These are phyloP conservation scores for Euphydryas editha DNA, from an alignment of 2,888 invertebrate species.

Conservation along the genomic window DNA sequence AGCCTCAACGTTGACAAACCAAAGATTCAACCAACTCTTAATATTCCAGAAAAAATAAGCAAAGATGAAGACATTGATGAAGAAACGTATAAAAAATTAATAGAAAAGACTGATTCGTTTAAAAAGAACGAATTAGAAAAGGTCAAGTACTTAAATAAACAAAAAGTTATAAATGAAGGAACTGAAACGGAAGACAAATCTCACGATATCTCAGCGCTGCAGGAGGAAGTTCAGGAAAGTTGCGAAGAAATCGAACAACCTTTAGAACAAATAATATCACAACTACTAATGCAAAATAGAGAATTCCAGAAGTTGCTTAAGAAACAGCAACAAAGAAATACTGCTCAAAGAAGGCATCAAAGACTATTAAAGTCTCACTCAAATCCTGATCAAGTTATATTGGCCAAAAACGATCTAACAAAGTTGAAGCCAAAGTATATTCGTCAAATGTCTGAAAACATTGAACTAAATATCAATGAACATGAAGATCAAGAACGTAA, in stretches of 20 bases:
- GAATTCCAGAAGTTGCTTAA: slow-evolving; percentile 91
- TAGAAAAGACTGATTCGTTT: slow-evolving; percentile 81
- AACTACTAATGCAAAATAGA: slow-evolving; percentile 91
- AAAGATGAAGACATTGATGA: slow-evolving; percentile 78
- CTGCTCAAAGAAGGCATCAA: slow-evolving; percentile 81
- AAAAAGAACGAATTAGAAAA: slow-evolving; percentile 81
- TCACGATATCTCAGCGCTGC: slow-evolving; percentile 50
- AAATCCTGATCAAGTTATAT: slow-evolving; percentile 76
- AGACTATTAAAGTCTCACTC: slow-evolving; percentile 81
- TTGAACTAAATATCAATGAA: slow-evolving; percentile 51
- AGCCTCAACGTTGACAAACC: slow-evolving; percentile 78
- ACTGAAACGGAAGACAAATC: slow-evolving; percentile 70
- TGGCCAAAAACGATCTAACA: slow-evolving; percentile 65
- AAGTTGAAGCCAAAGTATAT: slow-evolving; percentile 68
- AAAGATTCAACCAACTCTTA: slow-evolving; percentile 52
- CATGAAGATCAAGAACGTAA: slow-evolving; percentile 47
- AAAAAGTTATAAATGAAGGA: slow-evolving; percentile 76
- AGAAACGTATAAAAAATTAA: slow-evolving; percentile 76
- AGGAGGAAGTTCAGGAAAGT: slow-evolving; percentile 56
- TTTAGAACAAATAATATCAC: slow-evolving; percentile 91
- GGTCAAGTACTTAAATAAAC: slow-evolving; percentile 77
- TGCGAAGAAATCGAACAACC: slow-evolving; percentile 81
- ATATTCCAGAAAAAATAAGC: slow-evolving; percentile 60
- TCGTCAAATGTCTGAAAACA: slow-evolving; percentile 68
- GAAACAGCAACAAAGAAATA: slow-evolving; percentile 86